These are phyloP conservation scores for Cinara cedri DNA, from an alignment of 2,888 invertebrate genomes.

Conservation along the genomic window DNA sequence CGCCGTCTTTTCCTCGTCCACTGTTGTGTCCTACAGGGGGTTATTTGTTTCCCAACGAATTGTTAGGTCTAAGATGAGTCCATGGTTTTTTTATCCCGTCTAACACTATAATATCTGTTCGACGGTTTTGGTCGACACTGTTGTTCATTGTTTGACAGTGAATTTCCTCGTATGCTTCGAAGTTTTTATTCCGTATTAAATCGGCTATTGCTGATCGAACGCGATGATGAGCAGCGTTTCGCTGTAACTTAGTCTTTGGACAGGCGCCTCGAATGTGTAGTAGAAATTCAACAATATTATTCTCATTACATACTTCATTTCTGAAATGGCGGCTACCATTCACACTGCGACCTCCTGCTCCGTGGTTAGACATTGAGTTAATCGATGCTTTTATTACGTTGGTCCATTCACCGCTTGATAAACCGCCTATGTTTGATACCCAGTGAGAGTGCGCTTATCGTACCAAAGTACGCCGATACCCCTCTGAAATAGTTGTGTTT, in stretches of 20 bases:
- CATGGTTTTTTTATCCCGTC: constrained; percentile 10
- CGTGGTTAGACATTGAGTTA: constrained; percentile 33
- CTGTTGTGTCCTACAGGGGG: background rate
- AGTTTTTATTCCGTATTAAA: constrained; percentile 7
- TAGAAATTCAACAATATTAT: constrained; percentile 29
- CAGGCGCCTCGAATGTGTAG: constrained; percentile 32
- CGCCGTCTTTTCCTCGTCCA: constrained; percentile 29
- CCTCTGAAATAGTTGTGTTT: too few species aligned
- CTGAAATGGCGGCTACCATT: constrained; percentile 26
- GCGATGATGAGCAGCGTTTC: constrained; percentile 19
- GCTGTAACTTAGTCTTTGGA: constrained; percentile 26
- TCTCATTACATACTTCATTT: constrained; percentile 37
- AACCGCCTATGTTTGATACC: constrained; percentile 7
- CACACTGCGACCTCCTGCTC: constrained; percentile 28
- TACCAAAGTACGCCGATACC: too few species aligned
- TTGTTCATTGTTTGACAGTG: constrained; percentile 8
- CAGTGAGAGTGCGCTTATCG: background rate
- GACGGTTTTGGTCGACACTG: constrained; percentile 10
- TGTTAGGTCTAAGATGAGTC: constrained; percentile 28
- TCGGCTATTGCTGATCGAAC: constrained; percentile 14
- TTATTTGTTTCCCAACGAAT: constrained; percentile 36
- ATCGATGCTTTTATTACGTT: constrained; percentile 9
- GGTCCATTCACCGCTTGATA: background rate
- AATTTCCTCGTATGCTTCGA: constrained; percentile 32
- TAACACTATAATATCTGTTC: constrained; percentile 20